Base-by-base conservation (phyloP, 2,113 vertebrate genomes). In the Vimba vimba region DNA sequence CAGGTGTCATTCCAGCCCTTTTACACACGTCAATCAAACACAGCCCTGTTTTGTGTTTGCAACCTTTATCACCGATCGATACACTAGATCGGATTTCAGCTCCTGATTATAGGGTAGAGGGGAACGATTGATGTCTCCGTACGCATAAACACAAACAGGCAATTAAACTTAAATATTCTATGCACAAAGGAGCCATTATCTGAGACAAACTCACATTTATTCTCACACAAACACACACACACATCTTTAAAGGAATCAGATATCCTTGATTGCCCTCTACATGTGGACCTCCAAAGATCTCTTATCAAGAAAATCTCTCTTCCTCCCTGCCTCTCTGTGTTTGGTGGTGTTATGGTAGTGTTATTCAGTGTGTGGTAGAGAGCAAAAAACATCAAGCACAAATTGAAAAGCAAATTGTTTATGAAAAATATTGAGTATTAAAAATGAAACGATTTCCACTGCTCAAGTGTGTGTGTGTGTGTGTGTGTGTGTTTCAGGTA, bases 121-220 rank as follows among this genome's bases (percentile, higher is more conserved):
- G 69, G 66, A 30, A 15, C 21, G 6, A 85, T 85, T 81, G 82
- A 75, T 52, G 82, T 68, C 80, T 83, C 66, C 33, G 39, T 80
- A 30, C 68, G 47, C 55, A 75, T 36, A 33, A 77, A 86, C 64
- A 83, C 59, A 88, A 82, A 73, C 57, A 83, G 66, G 43, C 82
- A 83, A 83, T 83, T 83, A 73, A 23, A 73, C 50, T 83, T 83
- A 59, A 83, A 57, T 73, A 83, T 83, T 73, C 82, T 59, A 23
- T 73, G 68, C 82, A 73, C 50, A 43, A 50, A 43, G 43, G 10
- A 13, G 15, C n/a, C 30, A 39, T 86, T 81, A 69, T 86, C 68
- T 77, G 25, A 21, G 13, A 68, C 69, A 59, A 50, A 86, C 75
- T 83, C 36, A 73, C 77, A 62, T 78, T 88, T 73, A 74, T 73